A percentile compares a stretch with the other conserved stretches of the same genome.
phyloP scores from a whole-genome alignment of 2,797 vertebrate genomes.

The Muscicapa striata region DNA sequence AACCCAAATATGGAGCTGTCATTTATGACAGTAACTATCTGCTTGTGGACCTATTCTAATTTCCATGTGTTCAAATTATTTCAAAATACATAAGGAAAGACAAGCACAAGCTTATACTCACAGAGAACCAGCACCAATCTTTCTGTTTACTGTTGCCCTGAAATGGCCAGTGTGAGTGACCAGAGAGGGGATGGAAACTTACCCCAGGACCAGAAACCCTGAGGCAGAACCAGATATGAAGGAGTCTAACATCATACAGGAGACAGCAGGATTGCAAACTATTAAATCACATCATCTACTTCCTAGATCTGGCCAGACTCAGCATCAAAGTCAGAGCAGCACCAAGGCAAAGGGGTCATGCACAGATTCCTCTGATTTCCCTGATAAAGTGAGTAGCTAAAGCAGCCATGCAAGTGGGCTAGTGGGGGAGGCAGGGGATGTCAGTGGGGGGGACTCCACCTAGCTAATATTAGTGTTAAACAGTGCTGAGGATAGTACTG shows the following conservation, averaged over 20 bases:
- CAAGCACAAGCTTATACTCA: not conserved
- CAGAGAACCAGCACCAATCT: not conserved
- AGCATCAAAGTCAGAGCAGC: not conserved
- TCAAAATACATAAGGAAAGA: not conserved
- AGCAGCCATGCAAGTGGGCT: not conserved
- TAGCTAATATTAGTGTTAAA: not conserved
- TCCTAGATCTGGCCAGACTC: not conserved
- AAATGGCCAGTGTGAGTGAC: not conserved
- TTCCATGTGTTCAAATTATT: not conserved
- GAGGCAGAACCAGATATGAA: not conserved
- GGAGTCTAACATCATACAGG: not conserved
- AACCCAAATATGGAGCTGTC: not conserved
- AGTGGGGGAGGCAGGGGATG: accelerated
- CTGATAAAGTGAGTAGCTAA: not conserved
- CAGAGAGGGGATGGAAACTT: not conserved
- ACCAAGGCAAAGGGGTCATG: too few relatives aligned
- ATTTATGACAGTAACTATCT: not conserved
- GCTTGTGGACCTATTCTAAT: not conserved
- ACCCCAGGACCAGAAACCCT: not conserved
- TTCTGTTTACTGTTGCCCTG: not conserved
- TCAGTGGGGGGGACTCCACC: accelerated
- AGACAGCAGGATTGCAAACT: not conserved
- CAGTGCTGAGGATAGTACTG: not conserved
- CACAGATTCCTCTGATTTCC: not conserved
- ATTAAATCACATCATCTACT: not conserved